Conservation (phyloP, 2,113 vertebrate species). For the Isichthys henryi region DNA sequence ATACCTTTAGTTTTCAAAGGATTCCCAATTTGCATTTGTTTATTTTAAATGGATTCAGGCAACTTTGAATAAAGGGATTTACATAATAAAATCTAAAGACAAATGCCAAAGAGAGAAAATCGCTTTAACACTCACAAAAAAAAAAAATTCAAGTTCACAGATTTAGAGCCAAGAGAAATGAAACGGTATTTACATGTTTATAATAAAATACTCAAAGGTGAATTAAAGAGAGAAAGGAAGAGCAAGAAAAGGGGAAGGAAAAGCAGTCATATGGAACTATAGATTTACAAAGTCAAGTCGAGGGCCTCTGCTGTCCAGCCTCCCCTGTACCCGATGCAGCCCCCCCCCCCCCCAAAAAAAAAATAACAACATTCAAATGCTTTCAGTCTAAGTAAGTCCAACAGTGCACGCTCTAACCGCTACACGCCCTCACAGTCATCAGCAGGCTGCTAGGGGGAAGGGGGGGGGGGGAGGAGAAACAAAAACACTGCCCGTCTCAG, state of each 20-base stretch:
- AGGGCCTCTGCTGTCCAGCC: constrained; percentile 57
- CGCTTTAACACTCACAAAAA: constrained; percentile 78
- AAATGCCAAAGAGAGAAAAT: constrained; percentile 79
- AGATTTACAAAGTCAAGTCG: constrained; percentile 77
- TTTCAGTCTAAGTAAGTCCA: constrained; percentile 69
- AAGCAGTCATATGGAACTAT: constrained; percentile 74
- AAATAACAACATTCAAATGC: constrained; percentile 81
- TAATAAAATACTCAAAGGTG: constrained; percentile 19
- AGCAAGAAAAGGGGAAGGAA: constrained; percentile 55
- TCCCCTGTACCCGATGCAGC: constrained; percentile 62
- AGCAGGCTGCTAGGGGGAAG: constrained; percentile 37
- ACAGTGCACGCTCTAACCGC: constrained; percentile 68
- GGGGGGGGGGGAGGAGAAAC: constrained; percentile 19
- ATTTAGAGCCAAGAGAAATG: constrained; percentile 76
- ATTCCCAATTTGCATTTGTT: constrained; percentile 98
- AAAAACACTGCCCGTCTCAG: not conserved
- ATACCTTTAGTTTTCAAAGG: constrained; percentile 93
- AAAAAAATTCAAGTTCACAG: constrained; percentile 90
- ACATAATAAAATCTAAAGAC: constrained; percentile 97
- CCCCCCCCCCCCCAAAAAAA: constrained; percentile 19
- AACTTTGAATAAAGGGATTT: constrained; percentile 99
- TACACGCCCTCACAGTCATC: constrained; percentile 60
- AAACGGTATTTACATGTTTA: constrained; percentile 42
- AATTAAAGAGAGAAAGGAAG: constrained; percentile 19
- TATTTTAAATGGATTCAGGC: constrained; percentile 99